phyloP scores from a whole-genome alignment of 2,797 vertebrate species.

The Pelochelys cantorii region DNA sequence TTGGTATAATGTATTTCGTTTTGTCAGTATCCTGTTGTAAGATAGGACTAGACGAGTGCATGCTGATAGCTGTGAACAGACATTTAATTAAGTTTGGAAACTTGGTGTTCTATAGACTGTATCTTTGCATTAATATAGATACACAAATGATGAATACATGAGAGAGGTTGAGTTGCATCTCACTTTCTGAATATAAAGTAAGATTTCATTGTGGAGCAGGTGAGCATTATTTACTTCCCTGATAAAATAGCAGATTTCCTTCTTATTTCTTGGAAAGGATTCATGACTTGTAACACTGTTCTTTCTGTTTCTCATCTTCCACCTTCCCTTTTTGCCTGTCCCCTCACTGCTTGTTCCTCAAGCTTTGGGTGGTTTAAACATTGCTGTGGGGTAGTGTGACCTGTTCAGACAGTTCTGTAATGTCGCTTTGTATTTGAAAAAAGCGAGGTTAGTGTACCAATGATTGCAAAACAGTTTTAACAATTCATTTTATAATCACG shows the following conservation, averaged over 20 bases:
- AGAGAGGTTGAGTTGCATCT: neutral
- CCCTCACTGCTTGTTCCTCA: neutral
- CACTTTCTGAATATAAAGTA: neutral
- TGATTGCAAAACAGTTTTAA: conserved; percentile 6
- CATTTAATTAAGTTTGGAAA: neutral
- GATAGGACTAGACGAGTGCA: neutral
- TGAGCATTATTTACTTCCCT: neutral
- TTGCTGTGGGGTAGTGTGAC: neutral
- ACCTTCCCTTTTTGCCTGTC: neutral
- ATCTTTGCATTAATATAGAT: neutral
- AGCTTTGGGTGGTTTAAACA: neutral
- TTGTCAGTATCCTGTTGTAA: neutral
- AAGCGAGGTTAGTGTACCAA: neutral
- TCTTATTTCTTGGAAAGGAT: neutral
- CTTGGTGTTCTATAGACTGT: neutral
- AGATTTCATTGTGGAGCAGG: neutral
- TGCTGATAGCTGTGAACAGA: neutral
- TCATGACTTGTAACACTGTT: neutral
- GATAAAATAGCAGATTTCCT: neutral
- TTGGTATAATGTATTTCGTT: neutral
- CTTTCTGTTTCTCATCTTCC: neutral
- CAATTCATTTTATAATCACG: neutral
- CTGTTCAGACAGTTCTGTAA: neutral
- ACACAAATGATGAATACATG: neutral
- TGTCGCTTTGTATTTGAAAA: neutral